Conservation (phyloP, 1,140 invertebrate species). For the Brachionus plicatilis region DNA sequence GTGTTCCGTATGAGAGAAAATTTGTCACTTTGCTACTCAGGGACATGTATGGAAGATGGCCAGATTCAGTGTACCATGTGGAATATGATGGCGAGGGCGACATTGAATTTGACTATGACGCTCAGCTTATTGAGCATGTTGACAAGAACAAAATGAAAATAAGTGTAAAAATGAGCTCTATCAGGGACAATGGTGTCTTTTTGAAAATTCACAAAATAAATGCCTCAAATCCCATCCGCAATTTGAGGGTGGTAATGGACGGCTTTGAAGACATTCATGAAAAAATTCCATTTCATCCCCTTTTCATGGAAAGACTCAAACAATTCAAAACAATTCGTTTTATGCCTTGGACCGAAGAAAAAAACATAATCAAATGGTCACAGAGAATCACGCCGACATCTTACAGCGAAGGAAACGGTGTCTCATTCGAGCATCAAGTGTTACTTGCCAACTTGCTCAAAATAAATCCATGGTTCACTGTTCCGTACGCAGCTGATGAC, state of each 20-base stretch:
- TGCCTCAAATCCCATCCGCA: slow-evolving; percentile 44
- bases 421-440: slow-evolving; percentile 45
- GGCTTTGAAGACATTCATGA: slow-evolving; percentile 45
- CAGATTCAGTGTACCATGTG: slow-evolving; percentile 44
- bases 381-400: slow-evolving; percentile 39
- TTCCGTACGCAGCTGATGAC: slow-evolving; percentile 46
- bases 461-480: slow-evolving; percentile 45
- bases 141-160: slow-evolving; percentile 44
- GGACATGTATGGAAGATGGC: slow-evolving; percentile 38
- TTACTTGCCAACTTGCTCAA: slow-evolving; percentile 44
- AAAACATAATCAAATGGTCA: background rate
- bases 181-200: slow-evolving; percentile 42
- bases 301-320: slow-evolving; percentile 44
- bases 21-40: slow-evolving; percentile 42
- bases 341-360: slow-evolving; percentile 43
- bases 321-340: slow-evolving; percentile 45
- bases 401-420: slow-evolving; percentile 43
- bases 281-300: slow-evolving; percentile 46
- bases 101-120: slow-evolving; percentile 42
- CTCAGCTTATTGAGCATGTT: slow-evolving; percentile 41
- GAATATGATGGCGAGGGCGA: slow-evolving; percentile 47
- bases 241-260: slow-evolving; percentile 45
- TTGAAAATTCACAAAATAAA: slow-evolving; percentile 44
- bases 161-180: slow-evolving; percentile 41
- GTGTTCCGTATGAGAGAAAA: slow-evolving; percentile 41